A percentile compares a stretch with the other conserved stretches of the same genome.
These are phyloP conservation scores for Stenoptilia bipunctidactyla DNA, from an alignment of 2,888 invertebrate species.

Conservation along the genomic window DNA sequence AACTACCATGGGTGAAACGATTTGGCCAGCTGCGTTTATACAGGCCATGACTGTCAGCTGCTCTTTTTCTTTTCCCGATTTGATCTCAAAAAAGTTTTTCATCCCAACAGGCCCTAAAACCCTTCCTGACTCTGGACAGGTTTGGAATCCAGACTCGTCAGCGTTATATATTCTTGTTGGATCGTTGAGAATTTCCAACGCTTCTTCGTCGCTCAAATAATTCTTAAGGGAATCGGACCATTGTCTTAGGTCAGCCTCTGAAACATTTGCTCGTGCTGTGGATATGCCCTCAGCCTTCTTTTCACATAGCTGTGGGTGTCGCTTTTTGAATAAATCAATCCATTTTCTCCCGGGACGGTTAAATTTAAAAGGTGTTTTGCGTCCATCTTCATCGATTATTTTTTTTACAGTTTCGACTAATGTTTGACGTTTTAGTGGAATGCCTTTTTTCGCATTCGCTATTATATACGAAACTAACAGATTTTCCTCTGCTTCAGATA, in stretches of 20 bases:
- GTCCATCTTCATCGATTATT: conserved; percentile 9
- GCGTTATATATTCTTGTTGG: conserved; percentile 15
- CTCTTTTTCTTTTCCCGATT: conserved; percentile 22
- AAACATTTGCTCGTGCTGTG: conserved; percentile 11
- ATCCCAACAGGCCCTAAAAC: not conserved
- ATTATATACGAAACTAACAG: conserved; percentile 4
- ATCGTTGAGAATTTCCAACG: conserved; percentile 14
- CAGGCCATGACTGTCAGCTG: conserved; percentile 21
- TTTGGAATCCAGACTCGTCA: conserved; percentile 14
- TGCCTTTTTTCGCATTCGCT: conserved; percentile 7
- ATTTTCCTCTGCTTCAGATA: conserved; percentile 3
- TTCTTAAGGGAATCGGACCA: conserved; percentile 14
- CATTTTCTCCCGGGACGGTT: conserved; percentile 12
- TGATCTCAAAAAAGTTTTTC: conserved; percentile 13
- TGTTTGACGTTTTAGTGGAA: conserved; percentile 3
- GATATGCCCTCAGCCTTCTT: conserved; percentile 14
- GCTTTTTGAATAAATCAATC: conserved; percentile 12
- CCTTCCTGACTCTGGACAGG: not conserved
- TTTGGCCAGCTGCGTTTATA: conserved; percentile 22
- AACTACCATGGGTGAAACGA: conserved; percentile 24
- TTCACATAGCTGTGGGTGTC: conserved; percentile 9
- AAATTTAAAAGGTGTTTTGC: conserved; percentile 13
- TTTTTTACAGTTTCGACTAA: conserved; percentile 8
- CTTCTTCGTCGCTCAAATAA: conserved; percentile 12
- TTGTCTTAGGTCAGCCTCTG: conserved; percentile 13